Conservation (phyloP, 2,113 vertebrate genomes). For the Gadus chalcogrammus region DNA sequence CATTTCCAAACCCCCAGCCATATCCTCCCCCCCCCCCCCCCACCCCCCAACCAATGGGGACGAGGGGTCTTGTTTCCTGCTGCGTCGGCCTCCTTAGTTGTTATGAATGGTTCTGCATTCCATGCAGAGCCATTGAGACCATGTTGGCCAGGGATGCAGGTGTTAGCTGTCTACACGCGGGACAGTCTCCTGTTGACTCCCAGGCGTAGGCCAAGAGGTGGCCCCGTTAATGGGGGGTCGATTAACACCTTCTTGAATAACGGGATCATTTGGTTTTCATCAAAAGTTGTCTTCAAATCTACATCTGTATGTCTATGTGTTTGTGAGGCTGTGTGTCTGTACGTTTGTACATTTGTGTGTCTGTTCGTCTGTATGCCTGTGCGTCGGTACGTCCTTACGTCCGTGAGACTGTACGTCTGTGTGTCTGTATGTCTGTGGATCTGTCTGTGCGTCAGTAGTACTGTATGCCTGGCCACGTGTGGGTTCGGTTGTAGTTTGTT, state of each 20-base stretch:
- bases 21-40: not conserved
- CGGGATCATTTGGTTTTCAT: no score
- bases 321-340: not conserved
- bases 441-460: not conserved
- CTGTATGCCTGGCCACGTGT: no score
- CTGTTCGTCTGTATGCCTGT: not conserved
- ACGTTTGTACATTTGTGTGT: no score
- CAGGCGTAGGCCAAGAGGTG: no score
- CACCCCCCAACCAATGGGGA: slow-evolving; percentile 13
- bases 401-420: not conserved
- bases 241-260: no score
- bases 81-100: slow-evolving; percentile 33
- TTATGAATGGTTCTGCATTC: slow-evolving; percentile 41
- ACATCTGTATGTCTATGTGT: not conserved
- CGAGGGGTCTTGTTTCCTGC: slow-evolving; percentile 49
- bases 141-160: slow-evolving; percentile 9
- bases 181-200: no score
- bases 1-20: slow-evolving; percentile 41
- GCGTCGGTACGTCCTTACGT: no score
- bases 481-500: no score
- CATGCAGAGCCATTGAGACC: slow-evolving; percentile 4
- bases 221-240: no score
- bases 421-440: not conserved
- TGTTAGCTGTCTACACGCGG: not conserved
- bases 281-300: no score